phyloP scores from a whole-genome alignment of 2,113 vertebrate genomes.

The Rissa tridactyla region DNA sequence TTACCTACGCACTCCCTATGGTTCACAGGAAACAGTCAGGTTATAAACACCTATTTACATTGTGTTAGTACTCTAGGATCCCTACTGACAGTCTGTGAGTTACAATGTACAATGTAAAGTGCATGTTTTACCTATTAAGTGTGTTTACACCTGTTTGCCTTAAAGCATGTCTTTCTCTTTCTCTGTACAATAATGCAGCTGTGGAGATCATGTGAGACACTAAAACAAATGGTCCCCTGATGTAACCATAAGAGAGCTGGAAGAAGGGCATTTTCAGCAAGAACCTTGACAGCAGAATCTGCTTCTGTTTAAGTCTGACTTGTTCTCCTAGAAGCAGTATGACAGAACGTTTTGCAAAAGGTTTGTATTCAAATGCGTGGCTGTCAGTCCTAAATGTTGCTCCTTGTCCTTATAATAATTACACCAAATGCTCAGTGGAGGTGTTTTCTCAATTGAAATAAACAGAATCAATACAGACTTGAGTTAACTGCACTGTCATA shows the following conservation, averaged over 20 bases:
- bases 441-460: slow-evolving; percentile 32
- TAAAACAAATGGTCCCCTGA: background rate
- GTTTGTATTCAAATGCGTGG: background rate
- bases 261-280: slow-evolving; percentile 10
- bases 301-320: background rate
- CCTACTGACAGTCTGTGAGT: background rate
- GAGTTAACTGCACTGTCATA: slow-evolving; percentile 2
- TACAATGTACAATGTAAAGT: background rate
- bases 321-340: background rate
- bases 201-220: background rate
- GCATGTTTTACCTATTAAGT: background rate
- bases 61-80: background rate
- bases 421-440: background rate
- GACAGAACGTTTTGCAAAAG: background rate
- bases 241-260: background rate
- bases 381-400: background rate
- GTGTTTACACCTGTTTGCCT: background rate
- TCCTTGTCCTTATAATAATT: slow-evolving; percentile 8
- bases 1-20: background rate
- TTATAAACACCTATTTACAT: background rate
- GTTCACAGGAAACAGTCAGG: background rate
- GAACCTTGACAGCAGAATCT: slow-evolving; percentile 1
- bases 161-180: background rate
- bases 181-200: background rate
- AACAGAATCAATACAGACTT: background rate